These are phyloP conservation scores for Drosophila gaucha DNA, from an alignment of 2,888 invertebrate genomes.

Conservation along the genomic window DNA sequence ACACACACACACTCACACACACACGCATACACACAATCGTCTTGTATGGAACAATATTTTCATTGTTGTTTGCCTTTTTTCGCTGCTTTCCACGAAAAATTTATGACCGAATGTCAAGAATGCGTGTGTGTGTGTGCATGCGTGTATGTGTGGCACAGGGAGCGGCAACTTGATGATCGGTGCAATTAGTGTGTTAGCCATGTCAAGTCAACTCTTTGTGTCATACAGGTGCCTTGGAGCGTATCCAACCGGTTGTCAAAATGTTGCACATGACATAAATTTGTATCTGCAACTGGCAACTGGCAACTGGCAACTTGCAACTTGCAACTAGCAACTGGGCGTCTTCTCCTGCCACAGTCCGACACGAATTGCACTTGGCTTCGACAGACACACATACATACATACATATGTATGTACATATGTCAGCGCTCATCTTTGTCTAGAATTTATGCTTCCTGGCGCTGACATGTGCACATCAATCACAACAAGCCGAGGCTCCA, in stretches of 20 bases:
- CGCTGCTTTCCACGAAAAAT: slow-evolving; percentile 55
- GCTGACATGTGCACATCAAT: slow-evolving; percentile 76
- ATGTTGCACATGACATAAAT: slow-evolving; percentile 66
- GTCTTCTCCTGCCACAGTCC: slow-evolving; percentile 42
- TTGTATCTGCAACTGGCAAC: slow-evolving; percentile 57
- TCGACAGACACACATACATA: no score
- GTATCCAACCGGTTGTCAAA: slow-evolving; percentile 67
- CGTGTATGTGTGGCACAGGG: slow-evolving; percentile 28
- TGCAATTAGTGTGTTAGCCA: slow-evolving; percentile 69
- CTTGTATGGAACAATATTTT: slow-evolving; percentile 56
- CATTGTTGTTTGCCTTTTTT: slow-evolving; percentile 47
- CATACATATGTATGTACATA: not conserved
- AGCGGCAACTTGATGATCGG: slow-evolving; percentile 56
- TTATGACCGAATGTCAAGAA: slow-evolving; percentile 65
- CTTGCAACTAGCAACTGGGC: slow-evolving; percentile 28
- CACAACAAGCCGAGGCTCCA: slow-evolving; percentile 43
- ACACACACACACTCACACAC: not conserved
- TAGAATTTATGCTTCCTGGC: slow-evolving; percentile 69
- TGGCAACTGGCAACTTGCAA: slow-evolving; percentile 25
- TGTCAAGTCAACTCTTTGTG: slow-evolving; percentile 27
- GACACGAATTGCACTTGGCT: slow-evolving; percentile 20
- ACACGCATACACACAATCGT: slow-evolving; percentile 2
- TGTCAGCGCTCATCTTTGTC: slow-evolving; percentile 53
- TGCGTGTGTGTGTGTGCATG: slow-evolving; percentile 8
- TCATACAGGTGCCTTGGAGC: slow-evolving; percentile 31